Percentiles rank a stretch among this genome's conserved stretches.
These are phyloP conservation scores for Gisinianus flammeolus DNA, from an alignment of 2,888 invertebrate species.

Conservation along the genomic window DNA sequence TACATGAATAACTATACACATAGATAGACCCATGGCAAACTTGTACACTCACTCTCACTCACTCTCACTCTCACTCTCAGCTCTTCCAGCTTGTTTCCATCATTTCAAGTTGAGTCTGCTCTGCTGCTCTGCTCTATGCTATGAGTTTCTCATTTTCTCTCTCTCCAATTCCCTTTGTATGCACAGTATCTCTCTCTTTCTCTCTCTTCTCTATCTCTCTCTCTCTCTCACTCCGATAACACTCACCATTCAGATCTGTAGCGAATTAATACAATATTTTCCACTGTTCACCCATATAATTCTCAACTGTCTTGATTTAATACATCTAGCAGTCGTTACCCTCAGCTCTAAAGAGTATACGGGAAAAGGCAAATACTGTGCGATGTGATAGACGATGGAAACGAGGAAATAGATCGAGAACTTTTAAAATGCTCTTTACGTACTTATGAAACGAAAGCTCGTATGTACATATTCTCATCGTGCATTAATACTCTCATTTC, in stretches of 20 bases:
- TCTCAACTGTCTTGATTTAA: not conserved
- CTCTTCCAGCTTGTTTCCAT: conserved; percentile 28
- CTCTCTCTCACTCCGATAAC: not conserved
- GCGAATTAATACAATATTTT: conserved; percentile 1
- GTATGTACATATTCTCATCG: no score
- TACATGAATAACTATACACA: no score
- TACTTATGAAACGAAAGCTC: no score
- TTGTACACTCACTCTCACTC: not conserved
- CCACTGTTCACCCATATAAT: not conserved
- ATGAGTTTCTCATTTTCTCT: conserved; percentile 26
- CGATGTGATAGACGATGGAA: no score
- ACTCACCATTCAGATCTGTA: not conserved
- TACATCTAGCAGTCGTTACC: not conserved
- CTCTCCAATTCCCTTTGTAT: not conserved
- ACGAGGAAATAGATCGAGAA: no score
- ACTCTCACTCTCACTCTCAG: not conserved
- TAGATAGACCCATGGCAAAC: no score
- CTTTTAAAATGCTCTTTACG: no score
- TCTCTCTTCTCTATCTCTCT: not conserved
- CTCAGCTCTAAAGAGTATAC: no score
- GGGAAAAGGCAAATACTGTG: no score
- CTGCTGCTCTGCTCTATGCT: not conserved
- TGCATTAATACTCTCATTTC: no score
- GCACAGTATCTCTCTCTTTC: not conserved
- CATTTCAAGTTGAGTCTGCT: conserved; percentile 14